Evolutionary conservation across 1,140 invertebrate species (phyloP), one percentile per base, ranked within the genome.

Genomic region (Drosophila bocki): DNA sequence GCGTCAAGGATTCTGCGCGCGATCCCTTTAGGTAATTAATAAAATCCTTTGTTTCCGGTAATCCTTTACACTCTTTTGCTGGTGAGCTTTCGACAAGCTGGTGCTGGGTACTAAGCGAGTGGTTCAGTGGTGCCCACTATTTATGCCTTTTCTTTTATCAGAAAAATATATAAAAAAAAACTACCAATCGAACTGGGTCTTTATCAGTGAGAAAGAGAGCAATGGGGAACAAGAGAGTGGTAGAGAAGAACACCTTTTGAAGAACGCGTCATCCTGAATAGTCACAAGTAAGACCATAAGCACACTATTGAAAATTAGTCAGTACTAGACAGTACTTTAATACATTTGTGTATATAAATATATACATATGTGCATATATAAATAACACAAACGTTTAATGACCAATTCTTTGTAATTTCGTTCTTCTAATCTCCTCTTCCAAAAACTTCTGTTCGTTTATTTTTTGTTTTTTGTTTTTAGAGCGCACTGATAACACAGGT

Each of bases 91-190:
- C 58, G 61, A 69, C 71, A 63, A 78, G 58, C 64, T 80, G 51
- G 41, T 44, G 17, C 33, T 77, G 56, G 69, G 60, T 74, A 88
- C 81, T 84, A 84, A 79, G 50, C 50, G 78, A 75, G 65, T 53
- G 59, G 32, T 71, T 48, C 32, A 41, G 47, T 47, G 47, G 22
- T 35, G 54, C 78, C 74, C 64, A 75, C 80, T 90, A 88, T 88
- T 84, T 88, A 88, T 88, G 84, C 85, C 68, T 84, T 90, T 88
- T 75, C 47, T 68, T 84, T 90, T 88, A 84, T 78, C 85, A 82
- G 35, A 78, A 70, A 64, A 17, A 48, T 13, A 3, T 1, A 48
- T 37, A 42, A 44, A 35, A 64, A 19, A 29, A 15, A 33, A 60
- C 35, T 42, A 39, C 37, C 42, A 51, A 76, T 47, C 53, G 62